A percentile compares a stretch with the other conserved stretches of the same genome.
phyloP scores from a whole-genome alignment of 1,140 invertebrate species.

The Aphelenchoides besseyi region DNA sequence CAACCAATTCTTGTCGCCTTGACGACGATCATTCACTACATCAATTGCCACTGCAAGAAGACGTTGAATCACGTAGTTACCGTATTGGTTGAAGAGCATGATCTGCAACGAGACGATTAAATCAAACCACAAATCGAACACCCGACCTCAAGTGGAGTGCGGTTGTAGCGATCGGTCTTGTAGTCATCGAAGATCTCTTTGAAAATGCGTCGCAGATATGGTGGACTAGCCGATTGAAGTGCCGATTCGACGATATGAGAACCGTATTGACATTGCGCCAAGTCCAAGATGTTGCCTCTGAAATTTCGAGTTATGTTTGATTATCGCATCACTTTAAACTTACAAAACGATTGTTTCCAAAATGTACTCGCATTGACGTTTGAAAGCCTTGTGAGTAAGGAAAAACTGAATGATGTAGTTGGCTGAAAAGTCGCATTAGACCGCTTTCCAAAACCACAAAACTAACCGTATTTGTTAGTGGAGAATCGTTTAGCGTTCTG shows the following conservation, averaged over 20 bases:
- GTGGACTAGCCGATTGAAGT: constrained; percentile 16
- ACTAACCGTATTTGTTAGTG: constrained; percentile 22
- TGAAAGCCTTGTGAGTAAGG: constrained; percentile 12
- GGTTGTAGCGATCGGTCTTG: constrained; percentile 8
- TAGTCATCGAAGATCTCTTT: constrained; percentile 14
- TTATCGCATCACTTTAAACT: neutral
- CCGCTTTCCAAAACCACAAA: no score
- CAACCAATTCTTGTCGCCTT: constrained; percentile 13
- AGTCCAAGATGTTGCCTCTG: constrained; percentile 36
- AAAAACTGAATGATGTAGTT: constrained; percentile 28
- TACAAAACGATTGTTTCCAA: constrained; percentile 6
- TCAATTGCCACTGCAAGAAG: constrained; percentile 33
- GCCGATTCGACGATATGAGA: constrained; percentile 49
- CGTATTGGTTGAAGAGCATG: constrained; percentile 51
- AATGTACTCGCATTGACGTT: constrained; percentile 8
- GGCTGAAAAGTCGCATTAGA: no score
- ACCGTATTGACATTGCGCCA: constrained; percentile 48
- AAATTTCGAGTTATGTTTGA: neutral
- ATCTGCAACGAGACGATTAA: constrained; percentile 8
- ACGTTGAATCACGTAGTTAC: constrained; percentile 48
- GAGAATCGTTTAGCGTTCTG: neutral
- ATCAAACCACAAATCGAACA: neutral
- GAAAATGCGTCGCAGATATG: neutral
- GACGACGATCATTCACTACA: neutral
- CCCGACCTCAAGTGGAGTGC: constrained; percentile 3